Conservation (phyloP, 2,797 vertebrate genomes). For the Sternotherus odoratus region DNA sequence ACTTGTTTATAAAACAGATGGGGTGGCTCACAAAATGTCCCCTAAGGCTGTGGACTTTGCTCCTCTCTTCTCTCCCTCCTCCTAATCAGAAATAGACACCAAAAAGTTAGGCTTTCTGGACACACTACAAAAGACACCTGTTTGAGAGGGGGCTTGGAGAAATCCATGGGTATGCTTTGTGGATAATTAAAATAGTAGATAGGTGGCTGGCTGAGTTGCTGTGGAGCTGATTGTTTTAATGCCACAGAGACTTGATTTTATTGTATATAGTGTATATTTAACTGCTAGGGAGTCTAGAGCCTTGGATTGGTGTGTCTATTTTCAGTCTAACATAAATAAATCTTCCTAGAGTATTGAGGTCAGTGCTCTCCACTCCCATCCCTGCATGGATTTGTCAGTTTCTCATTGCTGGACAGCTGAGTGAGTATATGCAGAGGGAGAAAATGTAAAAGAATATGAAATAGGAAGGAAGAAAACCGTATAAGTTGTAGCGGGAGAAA, state of each 20-base stretch:
- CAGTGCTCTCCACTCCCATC: neutral
- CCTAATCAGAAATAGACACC: neutral
- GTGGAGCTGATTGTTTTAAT: neutral
- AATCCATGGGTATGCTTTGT: neutral
- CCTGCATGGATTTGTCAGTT: neutral
- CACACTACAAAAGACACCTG: conserved; percentile 8
- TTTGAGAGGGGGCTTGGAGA: neutral
- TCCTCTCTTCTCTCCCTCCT: neutral
- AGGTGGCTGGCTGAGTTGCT: neutral
- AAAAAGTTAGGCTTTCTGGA: no score
- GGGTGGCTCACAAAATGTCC: no score
- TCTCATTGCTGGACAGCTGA: neutral
- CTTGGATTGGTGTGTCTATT: neutral
- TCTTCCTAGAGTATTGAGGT: neutral
- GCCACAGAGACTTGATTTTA: neutral
- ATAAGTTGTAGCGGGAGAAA: neutral
- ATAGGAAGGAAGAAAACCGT: neutral
- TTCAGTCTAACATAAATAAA: neutral
- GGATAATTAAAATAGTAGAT: neutral
- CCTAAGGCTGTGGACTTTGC: neutral
- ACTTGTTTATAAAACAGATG: neutral
- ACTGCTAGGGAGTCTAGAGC: neutral
- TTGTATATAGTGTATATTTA: neutral
- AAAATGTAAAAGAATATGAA: neutral
- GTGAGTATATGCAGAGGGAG: no score